A percentile compares a stretch with the other conserved stretches of the same genome.
Evolutionary conservation across 2,113 vertebrate species (phyloP).

Genomic region (Bungarus multicinctus): DNA sequence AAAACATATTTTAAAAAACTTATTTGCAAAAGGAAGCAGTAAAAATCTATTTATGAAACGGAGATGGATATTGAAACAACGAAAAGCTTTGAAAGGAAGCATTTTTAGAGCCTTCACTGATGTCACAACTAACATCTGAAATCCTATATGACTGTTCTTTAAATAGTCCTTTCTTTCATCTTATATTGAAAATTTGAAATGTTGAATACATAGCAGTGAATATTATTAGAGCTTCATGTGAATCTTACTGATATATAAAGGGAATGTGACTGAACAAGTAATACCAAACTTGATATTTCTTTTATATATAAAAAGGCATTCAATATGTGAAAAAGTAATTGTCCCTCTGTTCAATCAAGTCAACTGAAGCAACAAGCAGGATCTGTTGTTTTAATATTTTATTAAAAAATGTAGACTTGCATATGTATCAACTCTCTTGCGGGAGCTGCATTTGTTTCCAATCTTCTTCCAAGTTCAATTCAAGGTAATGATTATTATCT

Average conservation of each 20-base stretch:
- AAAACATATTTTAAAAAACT: not conserved
- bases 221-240: not conserved
- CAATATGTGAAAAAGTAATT: not conserved
- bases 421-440: not conserved
- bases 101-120: not conserved
- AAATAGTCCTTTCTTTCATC: not conserved
- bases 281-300: not conserved
- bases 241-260: not conserved
- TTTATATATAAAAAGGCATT: not conserved
- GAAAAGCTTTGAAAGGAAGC: not conserved
- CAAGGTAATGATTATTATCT: not conserved
- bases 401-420: not conserved
- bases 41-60: conserved; percentile 1
- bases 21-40: not conserved
- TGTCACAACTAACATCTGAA: not conserved
- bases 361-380: not conserved
- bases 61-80: not conserved
- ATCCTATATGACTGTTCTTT: not conserved
- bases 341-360: not conserved
- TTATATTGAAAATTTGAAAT: not conserved
- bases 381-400: not conserved
- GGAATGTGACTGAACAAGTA: not conserved
- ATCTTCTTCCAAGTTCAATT: not conserved
- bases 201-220: not conserved
- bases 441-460: not conserved